Percentiles rank a stretch among this genome's conserved stretches.
phyloP scores from a whole-genome alignment of 2,113 vertebrate species.

The Bostrychus sinensis region DNA sequence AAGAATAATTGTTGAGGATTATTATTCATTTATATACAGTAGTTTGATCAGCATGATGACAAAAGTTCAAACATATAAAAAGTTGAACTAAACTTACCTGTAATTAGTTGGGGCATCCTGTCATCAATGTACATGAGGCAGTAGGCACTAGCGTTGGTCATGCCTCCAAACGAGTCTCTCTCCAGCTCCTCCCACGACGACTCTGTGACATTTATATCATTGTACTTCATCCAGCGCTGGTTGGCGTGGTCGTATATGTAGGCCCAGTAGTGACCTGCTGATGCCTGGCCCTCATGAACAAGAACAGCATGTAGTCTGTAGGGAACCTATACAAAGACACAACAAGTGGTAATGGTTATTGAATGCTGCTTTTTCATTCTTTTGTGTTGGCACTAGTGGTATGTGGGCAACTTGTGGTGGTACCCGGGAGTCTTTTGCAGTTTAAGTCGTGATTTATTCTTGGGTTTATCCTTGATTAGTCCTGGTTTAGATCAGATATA shows the following conservation, averaged over 20 bases:
- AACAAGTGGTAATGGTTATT: too few species aligned
- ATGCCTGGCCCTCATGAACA: slow-evolving; percentile 95
- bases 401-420: too few species aligned
- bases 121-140: slow-evolving; percentile 96
- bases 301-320: slow-evolving; percentile 93
- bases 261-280: slow-evolving; percentile 98
- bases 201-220: slow-evolving; percentile 90
- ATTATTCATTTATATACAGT: too few species aligned
- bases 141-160: slow-evolving; percentile 94
- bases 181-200: slow-evolving; percentile 95
- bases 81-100: slow-evolving; percentile 75
- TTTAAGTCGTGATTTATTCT: too few species aligned
- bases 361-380: too few species aligned
- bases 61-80: too few species aligned
- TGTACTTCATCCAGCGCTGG: slow-evolving; percentile 94
- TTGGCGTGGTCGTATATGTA: slow-evolving; percentile 88
- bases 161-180: slow-evolving; percentile 91
- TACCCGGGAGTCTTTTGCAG: too few species aligned
- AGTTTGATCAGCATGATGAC: too few species aligned
- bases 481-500: too few species aligned
- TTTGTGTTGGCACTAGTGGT: too few species aligned
- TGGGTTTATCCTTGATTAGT: too few species aligned
- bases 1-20: too few species aligned
- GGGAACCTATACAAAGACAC: slow-evolving; percentile 81
- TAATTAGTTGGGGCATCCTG: slow-evolving; percentile 69